phyloP scores from a whole-genome alignment of 2,797 vertebrate species.

The Karalla daura region DNA sequence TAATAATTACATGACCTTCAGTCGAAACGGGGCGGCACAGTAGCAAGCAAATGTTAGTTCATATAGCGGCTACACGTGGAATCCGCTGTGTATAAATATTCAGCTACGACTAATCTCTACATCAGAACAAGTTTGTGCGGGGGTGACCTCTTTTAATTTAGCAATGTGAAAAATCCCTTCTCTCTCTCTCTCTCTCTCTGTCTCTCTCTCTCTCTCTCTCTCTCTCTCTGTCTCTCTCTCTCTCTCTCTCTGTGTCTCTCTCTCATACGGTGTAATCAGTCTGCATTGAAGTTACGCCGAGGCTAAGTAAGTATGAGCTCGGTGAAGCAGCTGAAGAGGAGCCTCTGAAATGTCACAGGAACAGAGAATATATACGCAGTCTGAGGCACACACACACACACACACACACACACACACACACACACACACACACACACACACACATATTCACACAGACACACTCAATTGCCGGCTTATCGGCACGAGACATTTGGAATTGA shows the following conservation, averaged over 20 bases:
- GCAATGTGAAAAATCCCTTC: background rate
- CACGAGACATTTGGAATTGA: constrained; percentile 18
- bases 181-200: no score
- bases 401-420: background rate
- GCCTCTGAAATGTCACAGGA: constrained; percentile 1
- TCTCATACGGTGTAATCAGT: background rate
- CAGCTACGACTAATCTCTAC: background rate
- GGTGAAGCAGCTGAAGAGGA: background rate
- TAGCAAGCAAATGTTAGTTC: background rate
- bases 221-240: no score
- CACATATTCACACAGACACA: background rate
- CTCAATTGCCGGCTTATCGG: background rate
- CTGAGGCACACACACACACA: background rate
- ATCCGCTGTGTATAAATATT: background rate
- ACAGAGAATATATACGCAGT: background rate
- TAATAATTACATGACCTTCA: background rate
- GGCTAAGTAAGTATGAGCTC: background rate
- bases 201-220: no score
- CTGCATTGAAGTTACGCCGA: background rate
- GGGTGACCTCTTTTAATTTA: background rate
- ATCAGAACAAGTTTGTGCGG: background rate
- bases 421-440: background rate
- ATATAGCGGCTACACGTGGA: background rate
- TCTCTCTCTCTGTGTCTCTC: no score
- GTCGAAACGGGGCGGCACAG: background rate